Percentiles rank a stretch among this genome's conserved stretches.
phyloP scores from a whole-genome alignment of 2,888 invertebrate species.

The Acrobasis repandana region DNA sequence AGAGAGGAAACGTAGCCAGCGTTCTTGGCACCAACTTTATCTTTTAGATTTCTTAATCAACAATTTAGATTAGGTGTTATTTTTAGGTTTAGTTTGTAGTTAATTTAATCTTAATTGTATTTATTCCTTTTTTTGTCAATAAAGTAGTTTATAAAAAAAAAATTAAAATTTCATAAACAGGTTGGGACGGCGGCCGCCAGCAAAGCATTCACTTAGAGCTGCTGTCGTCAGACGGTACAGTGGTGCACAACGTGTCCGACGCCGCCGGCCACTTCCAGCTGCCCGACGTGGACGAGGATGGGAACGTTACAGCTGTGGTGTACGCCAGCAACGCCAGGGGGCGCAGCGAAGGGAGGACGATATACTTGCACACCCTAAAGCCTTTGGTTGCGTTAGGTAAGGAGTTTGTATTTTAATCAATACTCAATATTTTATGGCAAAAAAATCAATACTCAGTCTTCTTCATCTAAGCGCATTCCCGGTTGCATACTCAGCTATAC shows the following conservation, averaged over 20 bases:
- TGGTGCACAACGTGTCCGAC: conserved; percentile 50
- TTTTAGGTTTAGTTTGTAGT: too few relatives aligned
- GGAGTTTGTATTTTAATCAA: not conserved
- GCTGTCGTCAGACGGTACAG: conserved; percentile 39
- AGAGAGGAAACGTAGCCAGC: too few relatives aligned
- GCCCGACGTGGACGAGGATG: conserved; percentile 40
- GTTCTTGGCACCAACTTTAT: too few relatives aligned
- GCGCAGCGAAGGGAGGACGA: conserved; percentile 41
- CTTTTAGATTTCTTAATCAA: too few relatives aligned
- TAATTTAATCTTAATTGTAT: too few relatives aligned
- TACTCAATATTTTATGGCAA: too few relatives aligned
- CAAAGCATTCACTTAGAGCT: conserved; percentile 59
- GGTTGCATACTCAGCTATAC: too few relatives aligned
- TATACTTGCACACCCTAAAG: conserved; percentile 47
- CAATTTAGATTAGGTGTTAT: too few relatives aligned
- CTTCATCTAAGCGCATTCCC: too few relatives aligned
- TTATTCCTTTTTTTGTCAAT: too few relatives aligned
- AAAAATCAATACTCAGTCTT: too few relatives aligned
- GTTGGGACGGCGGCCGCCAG: conserved; percentile 65
- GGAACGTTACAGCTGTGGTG: conserved; percentile 55
- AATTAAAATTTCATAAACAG: conserved; percentile 30
- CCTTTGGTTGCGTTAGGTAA: conserved; percentile 50
- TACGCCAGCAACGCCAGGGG: conserved; percentile 59
- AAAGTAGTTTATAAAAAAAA: too few relatives aligned
- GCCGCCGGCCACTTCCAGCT: conserved; percentile 55